Percentiles rank a stretch among this genome's conserved stretches.
These are phyloP conservation scores for Pseudorectes ferrugineus DNA, from an alignment of 2,113 vertebrate genomes.

Conservation along the genomic window DNA sequence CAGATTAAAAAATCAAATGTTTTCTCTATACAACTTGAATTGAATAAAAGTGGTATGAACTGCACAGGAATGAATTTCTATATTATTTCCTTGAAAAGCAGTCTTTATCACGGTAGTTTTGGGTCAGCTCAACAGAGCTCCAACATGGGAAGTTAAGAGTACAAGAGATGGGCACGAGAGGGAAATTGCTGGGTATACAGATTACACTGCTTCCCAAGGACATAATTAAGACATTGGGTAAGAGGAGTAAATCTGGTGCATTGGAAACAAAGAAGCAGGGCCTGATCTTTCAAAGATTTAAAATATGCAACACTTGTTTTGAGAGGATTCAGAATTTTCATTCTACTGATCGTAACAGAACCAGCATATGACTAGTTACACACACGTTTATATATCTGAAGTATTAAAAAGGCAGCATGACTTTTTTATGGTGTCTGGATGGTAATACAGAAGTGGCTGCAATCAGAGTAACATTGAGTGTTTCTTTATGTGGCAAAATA, in stretches of 20 bases:
- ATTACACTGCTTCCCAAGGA: background rate
- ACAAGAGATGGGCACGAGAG: background rate
- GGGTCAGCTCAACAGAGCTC: background rate
- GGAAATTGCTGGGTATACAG: background rate
- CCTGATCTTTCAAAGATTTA: background rate
- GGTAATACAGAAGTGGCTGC: background rate
- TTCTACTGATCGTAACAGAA: background rate
- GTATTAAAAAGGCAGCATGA: background rate
- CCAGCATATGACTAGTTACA: background rate
- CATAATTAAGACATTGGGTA: background rate
- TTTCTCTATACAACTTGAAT: background rate
- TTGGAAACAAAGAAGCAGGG: background rate
- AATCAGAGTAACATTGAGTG: fast-evolving
- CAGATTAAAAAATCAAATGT: background rate
- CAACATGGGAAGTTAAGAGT: background rate
- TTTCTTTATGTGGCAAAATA: background rate
- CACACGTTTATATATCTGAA: background rate
- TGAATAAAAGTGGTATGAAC: background rate
- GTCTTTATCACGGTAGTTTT: background rate
- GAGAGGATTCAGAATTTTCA: background rate
- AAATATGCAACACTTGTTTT: background rate
- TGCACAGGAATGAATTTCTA: background rate
- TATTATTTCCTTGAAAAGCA: background rate
- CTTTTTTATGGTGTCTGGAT: background rate
- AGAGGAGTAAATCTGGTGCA: background rate